Conservation (phyloP, 2,888 invertebrate species). For the Nomada hirtipes region DNA sequence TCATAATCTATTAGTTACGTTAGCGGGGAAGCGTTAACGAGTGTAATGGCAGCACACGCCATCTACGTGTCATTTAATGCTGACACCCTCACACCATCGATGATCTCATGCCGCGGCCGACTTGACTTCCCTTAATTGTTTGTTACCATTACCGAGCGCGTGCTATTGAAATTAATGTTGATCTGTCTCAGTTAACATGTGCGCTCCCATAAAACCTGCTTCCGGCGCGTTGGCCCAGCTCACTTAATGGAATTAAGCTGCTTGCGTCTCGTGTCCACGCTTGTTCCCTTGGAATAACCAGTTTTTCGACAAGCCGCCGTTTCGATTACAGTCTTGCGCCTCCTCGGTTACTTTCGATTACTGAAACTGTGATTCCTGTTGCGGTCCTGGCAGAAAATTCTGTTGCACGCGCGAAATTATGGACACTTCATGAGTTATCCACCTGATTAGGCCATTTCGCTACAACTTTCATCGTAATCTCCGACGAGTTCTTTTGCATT, state of each 20-base stretch:
- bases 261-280: conserved; percentile 66
- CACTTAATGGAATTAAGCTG: conserved; percentile 82
- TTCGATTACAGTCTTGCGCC: neutral
- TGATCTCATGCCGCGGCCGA: conserved; percentile 82
- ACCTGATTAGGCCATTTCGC: too few species aligned
- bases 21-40: conserved; percentile 81
- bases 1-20: conserved; percentile 83
- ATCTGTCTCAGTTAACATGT: conserved; percentile 80
- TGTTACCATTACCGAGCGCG: conserved; percentile 84
- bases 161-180: conserved; percentile 84
- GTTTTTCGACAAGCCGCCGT: conserved; percentile 41
- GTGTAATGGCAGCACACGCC: conserved; percentile 81
- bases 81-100: conserved; percentile 83
- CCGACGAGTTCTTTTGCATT: too few species aligned
- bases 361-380: too few species aligned
- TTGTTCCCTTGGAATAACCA: conserved; percentile 45
- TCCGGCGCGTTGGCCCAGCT: conserved; percentile 79
- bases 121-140: conserved; percentile 83
- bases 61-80: conserved; percentile 83
- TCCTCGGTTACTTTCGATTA: neutral
- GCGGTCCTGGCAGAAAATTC: too few species aligned
- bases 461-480: too few species aligned
- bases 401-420: too few species aligned
- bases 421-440: too few species aligned
- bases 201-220: conserved; percentile 81